phyloP scores from a whole-genome alignment of 2,113 vertebrate genomes.

The Marmota monax region DNA sequence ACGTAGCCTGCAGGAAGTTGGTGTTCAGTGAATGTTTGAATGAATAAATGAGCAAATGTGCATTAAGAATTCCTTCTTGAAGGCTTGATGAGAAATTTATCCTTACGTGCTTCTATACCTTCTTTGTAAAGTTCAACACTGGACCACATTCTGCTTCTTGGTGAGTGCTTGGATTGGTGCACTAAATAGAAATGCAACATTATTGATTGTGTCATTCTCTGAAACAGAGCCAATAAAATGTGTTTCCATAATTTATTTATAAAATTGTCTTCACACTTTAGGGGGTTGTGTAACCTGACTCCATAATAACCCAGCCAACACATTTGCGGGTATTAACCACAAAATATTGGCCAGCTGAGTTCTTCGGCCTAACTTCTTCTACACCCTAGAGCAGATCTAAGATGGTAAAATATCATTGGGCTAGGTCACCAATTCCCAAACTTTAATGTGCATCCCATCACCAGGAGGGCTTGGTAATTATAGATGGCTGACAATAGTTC shows the following conservation, averaged over 20 bases:
- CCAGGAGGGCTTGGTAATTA: neutral
- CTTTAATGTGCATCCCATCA: neutral
- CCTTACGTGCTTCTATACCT: neutral
- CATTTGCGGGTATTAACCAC: neutral
- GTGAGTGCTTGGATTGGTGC: neutral
- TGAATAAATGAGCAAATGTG: neutral
- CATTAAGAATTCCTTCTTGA: neutral
- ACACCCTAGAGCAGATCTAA: neutral
- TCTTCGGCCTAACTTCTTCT: neutral
- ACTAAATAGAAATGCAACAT: neutral
- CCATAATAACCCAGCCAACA: neutral
- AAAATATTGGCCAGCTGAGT: neutral
- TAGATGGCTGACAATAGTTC: neutral
- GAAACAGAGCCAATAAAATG: neutral
- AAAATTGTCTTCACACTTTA: neutral
- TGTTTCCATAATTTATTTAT: neutral
- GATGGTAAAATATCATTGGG: neutral
- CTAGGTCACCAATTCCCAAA: neutral
- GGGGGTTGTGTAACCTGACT: neutral
- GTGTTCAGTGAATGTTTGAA: neutral
- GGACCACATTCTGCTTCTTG: neutral
- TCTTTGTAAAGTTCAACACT: neutral
- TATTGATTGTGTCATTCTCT: neutral
- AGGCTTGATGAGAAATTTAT: constrained; percentile 3
- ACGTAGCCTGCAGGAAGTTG: neutral